Percentiles rank a stretch among this genome's conserved stretches.
These are phyloP conservation scores for Oxycera nigricornis DNA, from an alignment of 2,888 invertebrate genomes.

Conservation along the genomic window DNA sequence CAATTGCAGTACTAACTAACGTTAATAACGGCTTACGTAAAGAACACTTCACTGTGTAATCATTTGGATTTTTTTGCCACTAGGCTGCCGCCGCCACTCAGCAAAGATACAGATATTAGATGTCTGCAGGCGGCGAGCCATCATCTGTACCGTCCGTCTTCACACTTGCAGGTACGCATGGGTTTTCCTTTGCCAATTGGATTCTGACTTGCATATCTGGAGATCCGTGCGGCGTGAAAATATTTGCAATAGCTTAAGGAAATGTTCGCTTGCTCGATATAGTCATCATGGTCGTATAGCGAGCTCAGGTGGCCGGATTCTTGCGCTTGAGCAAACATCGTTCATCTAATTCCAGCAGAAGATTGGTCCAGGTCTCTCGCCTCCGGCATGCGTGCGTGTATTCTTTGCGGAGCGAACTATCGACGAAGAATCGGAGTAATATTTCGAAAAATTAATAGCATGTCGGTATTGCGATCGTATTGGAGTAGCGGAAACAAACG, in stretches of 20 bases:
- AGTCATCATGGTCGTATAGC: neutral
- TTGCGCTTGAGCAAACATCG: neutral
- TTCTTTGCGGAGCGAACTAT: neutral
- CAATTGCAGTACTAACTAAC: neutral
- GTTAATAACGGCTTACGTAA: conserved; percentile 12
- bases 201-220: conserved; percentile 8
- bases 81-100: conserved; percentile 3
- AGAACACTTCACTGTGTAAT: conserved; percentile 14
- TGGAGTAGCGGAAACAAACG: conserved; percentile 17
- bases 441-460: conserved; percentile 5
- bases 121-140: neutral
- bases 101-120: neutral
- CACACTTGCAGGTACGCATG: neutral
- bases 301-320: neutral
- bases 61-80: neutral
- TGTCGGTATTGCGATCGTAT: neutral
- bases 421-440: conserved; percentile 2
- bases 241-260: neutral
- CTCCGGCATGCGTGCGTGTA: neutral
- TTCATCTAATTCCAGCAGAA: neutral
- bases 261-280: neutral
- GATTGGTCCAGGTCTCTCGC: neutral
- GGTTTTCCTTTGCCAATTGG: neutral
- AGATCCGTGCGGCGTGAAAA: neutral
- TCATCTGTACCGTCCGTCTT: neutral